These are phyloP conservation scores for Clarias laeviceps DNA, from an alignment of 2,797 vertebrate species.

Conservation along the genomic window DNA sequence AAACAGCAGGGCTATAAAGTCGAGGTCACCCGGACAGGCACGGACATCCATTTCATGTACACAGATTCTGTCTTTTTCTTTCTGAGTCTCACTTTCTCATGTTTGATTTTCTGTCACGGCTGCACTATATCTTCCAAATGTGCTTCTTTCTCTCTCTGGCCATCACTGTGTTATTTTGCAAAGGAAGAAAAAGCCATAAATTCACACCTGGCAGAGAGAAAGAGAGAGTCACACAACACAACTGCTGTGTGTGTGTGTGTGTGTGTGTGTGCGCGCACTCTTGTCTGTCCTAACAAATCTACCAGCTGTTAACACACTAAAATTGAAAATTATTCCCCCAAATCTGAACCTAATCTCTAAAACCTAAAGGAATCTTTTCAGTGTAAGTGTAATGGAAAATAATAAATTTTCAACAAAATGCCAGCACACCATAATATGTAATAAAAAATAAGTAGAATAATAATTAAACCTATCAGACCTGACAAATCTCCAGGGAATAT, in stretches of 20 bases:
- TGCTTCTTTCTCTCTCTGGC: slow-evolving; percentile 48
- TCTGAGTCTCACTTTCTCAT: slow-evolving; percentile 21
- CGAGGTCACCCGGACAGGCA: slow-evolving; percentile 13
- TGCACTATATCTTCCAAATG: slow-evolving; percentile 55
- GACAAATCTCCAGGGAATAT: not conserved
- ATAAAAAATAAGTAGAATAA: not conserved
- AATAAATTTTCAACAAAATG: not conserved
- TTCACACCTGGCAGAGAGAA: slow-evolving; percentile 23
- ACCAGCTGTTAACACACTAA: not conserved
- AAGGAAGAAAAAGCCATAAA: slow-evolving; percentile 38
- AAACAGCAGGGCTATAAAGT: slow-evolving; percentile 32
- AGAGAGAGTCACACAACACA: slow-evolving; percentile 13
- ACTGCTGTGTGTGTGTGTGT: slow-evolving; percentile 6
- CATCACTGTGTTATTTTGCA: slow-evolving; percentile 43
- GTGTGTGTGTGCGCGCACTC: not conserved
- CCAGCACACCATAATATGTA: not conserved
- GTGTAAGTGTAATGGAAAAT: not conserved
- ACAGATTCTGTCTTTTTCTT: not conserved
- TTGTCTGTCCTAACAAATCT: not conserved
- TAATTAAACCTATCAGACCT: slow-evolving; percentile 20
- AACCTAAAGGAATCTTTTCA: not conserved
- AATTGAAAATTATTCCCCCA: slow-evolving; percentile 1
- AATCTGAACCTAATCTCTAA: not conserved
- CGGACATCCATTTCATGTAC: slow-evolving; percentile 15
- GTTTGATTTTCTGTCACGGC: slow-evolving; percentile 59